Percentiles rank a stretch among this genome's conserved stretches.
phyloP scores from a whole-genome alignment of 2,113 vertebrate species.

The Oryzias curvinotus region DNA sequence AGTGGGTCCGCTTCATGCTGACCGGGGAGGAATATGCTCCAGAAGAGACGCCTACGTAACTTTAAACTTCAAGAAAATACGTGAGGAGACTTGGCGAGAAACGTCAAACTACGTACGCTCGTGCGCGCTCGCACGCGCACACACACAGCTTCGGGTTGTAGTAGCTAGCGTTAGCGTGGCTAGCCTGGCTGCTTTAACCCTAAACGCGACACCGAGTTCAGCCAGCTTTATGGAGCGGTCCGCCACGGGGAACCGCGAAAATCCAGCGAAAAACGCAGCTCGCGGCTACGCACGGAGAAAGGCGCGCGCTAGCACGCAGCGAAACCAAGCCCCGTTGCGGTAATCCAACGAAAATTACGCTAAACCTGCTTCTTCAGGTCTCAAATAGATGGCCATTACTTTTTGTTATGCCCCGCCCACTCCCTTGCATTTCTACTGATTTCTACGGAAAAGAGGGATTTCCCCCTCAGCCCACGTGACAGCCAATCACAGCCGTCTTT shows the following conservation, averaged over 20 bases:
- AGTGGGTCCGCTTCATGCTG: constrained; percentile 49
- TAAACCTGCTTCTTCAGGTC: constrained; percentile 62
- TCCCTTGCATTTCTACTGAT: constrained; percentile 42
- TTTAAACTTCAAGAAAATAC: constrained; percentile 36
- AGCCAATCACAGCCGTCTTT: constrained; percentile 62
- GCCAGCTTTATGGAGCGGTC: constrained; percentile 21
- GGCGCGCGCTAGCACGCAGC: constrained; percentile 9
- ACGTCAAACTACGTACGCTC: constrained; percentile 66
- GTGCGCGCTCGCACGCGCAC: constrained; percentile 38
- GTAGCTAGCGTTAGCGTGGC: constrained; percentile 65
- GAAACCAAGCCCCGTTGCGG: constrained; percentile 38
- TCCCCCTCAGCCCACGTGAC: constrained; percentile 59
- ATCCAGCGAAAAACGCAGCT: neutral
- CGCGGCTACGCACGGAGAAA: neutral
- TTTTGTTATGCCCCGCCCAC: constrained; percentile 74
- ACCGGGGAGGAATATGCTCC: constrained; percentile 4
- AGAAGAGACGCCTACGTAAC: constrained; percentile 9
- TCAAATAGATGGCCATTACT: constrained; percentile 78
- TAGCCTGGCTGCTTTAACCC: constrained; percentile 65
- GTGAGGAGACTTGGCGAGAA: constrained; percentile 42
- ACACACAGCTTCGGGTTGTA: constrained; percentile 38
- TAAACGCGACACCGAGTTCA: constrained; percentile 61
- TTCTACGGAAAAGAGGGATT: constrained; percentile 64
- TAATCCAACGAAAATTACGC: constrained; percentile 49
- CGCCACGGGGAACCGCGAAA: neutral